phyloP scores from a whole-genome alignment of 2,888 invertebrate species.

The Entomobrya proxima region DNA sequence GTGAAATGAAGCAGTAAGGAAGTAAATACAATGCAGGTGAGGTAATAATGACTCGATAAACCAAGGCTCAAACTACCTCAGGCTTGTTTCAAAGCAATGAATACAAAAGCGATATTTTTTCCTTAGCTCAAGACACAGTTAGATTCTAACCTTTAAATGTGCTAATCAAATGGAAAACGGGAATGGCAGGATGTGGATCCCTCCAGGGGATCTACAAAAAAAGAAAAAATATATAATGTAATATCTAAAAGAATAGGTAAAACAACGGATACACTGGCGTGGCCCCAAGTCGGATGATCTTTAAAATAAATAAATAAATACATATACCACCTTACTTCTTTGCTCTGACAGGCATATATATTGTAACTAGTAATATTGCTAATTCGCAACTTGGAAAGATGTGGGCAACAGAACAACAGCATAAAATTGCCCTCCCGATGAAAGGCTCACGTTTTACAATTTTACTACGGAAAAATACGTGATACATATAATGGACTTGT shows the following conservation, averaged over 20 bases:
- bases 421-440: constrained; percentile 16
- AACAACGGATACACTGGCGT: constrained; percentile 5
- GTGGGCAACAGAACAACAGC: neutral
- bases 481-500: constrained; percentile 20
- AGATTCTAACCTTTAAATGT: no score
- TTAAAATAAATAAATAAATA: no score
- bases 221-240: constrained; percentile 27
- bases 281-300: constrained; percentile 8
- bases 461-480: constrained; percentile 32
- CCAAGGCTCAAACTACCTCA: constrained; percentile 37
- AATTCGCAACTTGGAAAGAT: neutral
- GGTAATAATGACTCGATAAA: constrained; percentile 40
- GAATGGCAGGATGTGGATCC: constrained; percentile 51
- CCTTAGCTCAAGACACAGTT: constrained; percentile 50
- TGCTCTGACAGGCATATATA: no score
- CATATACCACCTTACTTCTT: no score
- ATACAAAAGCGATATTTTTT: constrained; percentile 27
- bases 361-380: no score
- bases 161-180: constrained; percentile 57
- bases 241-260: neutral
- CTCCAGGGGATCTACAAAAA: constrained; percentile 55
- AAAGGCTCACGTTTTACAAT: constrained; percentile 35
- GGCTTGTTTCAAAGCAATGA: neutral
- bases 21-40: constrained; percentile 56
- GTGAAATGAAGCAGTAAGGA: constrained; percentile 18